These are phyloP conservation scores for Rhizomys pruinosus DNA, from an alignment of 2,113 vertebrate species.

Conservation along the genomic window DNA sequence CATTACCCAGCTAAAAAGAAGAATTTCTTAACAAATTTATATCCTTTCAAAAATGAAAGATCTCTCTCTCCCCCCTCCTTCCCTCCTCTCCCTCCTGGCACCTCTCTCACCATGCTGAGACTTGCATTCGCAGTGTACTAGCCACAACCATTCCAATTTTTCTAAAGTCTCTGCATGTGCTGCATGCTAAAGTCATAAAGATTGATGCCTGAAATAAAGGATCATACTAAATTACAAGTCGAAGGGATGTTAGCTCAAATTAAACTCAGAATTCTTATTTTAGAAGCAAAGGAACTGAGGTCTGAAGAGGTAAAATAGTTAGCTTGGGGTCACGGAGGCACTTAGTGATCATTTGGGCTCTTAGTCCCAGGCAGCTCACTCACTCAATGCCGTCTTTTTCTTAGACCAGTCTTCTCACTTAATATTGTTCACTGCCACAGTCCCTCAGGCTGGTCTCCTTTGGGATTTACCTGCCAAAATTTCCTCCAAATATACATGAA, in stretches of 20 bases:
- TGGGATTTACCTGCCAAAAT: background rate
- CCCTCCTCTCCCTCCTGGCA: background rate
- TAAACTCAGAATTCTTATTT: background rate
- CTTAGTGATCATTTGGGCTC: background rate
- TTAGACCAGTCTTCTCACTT: background rate
- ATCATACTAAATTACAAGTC: background rate
- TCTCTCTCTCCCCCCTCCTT: background rate
- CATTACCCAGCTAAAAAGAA: conserved; percentile 67
- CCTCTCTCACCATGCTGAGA: background rate
- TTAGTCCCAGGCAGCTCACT: background rate
- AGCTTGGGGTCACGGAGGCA: background rate
- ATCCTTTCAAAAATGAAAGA: conserved; percentile 22
- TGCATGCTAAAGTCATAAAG: background rate
- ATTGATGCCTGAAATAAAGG: background rate
- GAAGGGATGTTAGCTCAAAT: background rate
- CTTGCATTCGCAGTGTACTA: background rate
- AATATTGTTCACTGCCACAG: accelerated
- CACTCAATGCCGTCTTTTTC: background rate
- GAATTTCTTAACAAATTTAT: conserved; percentile 38
- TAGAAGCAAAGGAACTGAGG: background rate
- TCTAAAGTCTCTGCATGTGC: background rate
- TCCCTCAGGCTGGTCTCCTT: background rate
- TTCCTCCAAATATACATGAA: background rate
- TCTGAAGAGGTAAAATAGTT: background rate
- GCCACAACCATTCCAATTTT: background rate